phyloP scores from a whole-genome alignment of 2,797 vertebrate species.

The Limnodromus scolopaceus region DNA sequence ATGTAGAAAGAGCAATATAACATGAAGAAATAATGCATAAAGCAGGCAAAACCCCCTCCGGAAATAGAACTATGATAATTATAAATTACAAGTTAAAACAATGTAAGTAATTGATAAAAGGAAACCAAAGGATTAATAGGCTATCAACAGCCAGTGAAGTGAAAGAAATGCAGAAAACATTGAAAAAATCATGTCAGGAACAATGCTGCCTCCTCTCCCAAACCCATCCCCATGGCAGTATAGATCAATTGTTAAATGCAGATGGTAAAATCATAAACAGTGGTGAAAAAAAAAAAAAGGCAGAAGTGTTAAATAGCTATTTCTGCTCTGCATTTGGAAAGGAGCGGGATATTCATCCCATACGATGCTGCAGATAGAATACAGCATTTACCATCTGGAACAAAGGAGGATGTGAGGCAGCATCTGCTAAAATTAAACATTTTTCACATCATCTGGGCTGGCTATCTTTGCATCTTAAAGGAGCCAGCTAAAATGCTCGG shows the following conservation, averaged over 20 bases:
- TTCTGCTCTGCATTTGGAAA: not conserved
- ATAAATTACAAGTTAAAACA: constrained; percentile 31
- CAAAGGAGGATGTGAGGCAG: constrained; percentile 38
- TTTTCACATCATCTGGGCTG: constrained; percentile 26
- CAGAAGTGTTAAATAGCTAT: not conserved
- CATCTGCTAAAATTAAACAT: constrained; percentile 56
- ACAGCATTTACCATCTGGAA: constrained; percentile 43
- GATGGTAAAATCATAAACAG: constrained; percentile 11
- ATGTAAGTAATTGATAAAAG: constrained; percentile 12
- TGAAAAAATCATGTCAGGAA: not conserved
- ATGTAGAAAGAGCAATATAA: not conserved
- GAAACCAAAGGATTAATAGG: constrained; percentile 18
- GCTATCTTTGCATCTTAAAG: constrained; percentile 14
- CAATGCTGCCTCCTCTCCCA: not conserved
- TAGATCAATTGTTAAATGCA: not conserved
- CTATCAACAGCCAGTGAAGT: not conserved
- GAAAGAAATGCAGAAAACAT: not conserved
- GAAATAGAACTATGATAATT: not conserved
- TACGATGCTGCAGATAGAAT: constrained; percentile 13
- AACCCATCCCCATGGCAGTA: not conserved
- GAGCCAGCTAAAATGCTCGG: not conserved
- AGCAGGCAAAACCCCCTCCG: not conserved
- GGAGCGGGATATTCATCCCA: constrained; percentile 8
- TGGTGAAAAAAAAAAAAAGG: not conserved
- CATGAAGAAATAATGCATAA: not conserved